Conservation (phyloP, 1,140 invertebrate species). For the Trichogramma pretiosum region DNA sequence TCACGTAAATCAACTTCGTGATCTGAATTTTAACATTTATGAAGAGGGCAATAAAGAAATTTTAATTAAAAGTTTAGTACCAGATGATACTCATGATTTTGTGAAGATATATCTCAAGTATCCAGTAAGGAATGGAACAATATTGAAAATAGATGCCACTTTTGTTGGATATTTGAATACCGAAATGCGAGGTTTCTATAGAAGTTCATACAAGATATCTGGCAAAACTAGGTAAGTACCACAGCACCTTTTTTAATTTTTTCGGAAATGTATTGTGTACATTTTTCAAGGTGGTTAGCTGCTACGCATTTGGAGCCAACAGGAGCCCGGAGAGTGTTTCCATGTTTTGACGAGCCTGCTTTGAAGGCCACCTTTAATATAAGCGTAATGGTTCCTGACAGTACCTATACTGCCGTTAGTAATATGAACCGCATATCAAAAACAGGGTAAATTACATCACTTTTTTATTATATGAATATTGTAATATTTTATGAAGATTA, state of each 20-base stretch:
- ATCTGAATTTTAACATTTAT: background rate
- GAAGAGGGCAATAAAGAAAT: background rate
- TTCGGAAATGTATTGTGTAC: conserved; percentile 17
- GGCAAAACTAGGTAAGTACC: conserved; percentile 34
- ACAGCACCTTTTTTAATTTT: background rate
- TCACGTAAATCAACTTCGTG: conserved; percentile 38
- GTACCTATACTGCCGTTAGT: conserved; percentile 37
- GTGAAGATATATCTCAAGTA: too few species aligned
- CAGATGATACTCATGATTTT: conserved; percentile 20
- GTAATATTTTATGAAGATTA: background rate
- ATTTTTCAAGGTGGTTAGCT: conserved; percentile 39
- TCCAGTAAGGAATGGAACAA: too few species aligned
- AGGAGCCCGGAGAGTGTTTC: conserved; percentile 53
- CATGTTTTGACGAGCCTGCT: conserved; percentile 62
- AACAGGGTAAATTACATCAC: background rate
- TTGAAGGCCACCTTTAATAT: conserved; percentile 55
- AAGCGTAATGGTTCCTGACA: conserved; percentile 32
- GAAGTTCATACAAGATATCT: conserved; percentile 57
- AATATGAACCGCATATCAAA: conserved; percentile 33
- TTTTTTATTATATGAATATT: background rate
- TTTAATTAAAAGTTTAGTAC: background rate
- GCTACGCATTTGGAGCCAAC: conserved; percentile 55
- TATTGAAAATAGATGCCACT: conserved; percentile 44
- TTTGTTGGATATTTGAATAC: conserved; percentile 49
- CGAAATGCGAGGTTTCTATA: conserved; percentile 70